A percentile compares a stretch with the other conserved stretches of the same genome.
Evolutionary conservation across 1,140 invertebrate genomes (phyloP).

Genomic region (Acyrthosiphon pisum): DNA sequence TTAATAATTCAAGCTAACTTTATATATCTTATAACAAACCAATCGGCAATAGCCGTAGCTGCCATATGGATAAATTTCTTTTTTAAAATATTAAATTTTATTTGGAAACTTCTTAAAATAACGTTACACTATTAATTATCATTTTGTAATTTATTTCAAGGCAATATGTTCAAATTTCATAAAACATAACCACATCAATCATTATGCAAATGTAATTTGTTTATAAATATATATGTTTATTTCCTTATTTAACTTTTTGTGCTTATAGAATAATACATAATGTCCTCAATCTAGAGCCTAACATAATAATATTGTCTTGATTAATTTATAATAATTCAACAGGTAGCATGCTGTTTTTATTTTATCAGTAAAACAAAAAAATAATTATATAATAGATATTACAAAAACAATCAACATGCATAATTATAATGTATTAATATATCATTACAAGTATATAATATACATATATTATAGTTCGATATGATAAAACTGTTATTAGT

Average conservation of each 20-base stretch:
- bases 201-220: conserved; percentile 11
- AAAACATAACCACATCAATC: neutral
- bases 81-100: neutral
- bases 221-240: neutral
- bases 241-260: neutral
- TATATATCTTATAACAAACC: too few species aligned
- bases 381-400: neutral
- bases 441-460: neutral
- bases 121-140: neutral
- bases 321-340: conserved; percentile 19
- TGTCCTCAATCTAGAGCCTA: neutral
- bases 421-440: neutral
- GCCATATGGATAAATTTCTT: too few species aligned
- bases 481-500: neutral
- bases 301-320: neutral
- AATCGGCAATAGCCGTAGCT: too few species aligned
- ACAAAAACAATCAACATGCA: neutral
- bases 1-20: too few species aligned
- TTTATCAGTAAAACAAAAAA: neutral
- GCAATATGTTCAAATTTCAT: neutral
- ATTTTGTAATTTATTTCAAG: neutral
- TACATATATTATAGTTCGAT: neutral
- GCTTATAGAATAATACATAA: neutral
- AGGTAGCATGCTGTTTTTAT: neutral
- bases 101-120: neutral